Percentiles rank a stretch among this genome's conserved stretches.
phyloP scores from a whole-genome alignment of 2,888 invertebrate species.

The Eupithecia centaureata region DNA sequence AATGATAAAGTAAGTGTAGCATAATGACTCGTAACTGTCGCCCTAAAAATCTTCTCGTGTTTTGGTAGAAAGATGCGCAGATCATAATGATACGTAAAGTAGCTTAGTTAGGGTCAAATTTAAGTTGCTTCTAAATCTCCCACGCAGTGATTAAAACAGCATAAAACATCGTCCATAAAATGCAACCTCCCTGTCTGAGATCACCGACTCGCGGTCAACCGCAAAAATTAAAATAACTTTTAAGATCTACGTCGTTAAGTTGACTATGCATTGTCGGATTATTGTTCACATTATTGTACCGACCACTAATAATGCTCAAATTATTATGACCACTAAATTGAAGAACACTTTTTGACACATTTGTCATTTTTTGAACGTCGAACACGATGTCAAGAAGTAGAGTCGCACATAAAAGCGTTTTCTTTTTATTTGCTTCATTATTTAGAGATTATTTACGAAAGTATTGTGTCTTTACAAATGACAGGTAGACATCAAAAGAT shows the following conservation, averaged over 20 bases:
- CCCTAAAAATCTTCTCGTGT: neutral
- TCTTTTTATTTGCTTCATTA: constrained; percentile 13
- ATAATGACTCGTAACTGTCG: constrained; percentile 1
- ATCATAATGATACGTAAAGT: constrained; percentile 7
- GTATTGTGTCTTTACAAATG: constrained; percentile 8
- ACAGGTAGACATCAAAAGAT: constrained; percentile 17
- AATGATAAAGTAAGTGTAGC: neutral
- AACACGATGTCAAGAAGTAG: constrained; percentile 13
- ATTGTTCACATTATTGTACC: constrained; percentile 32
- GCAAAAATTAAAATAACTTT: constrained; percentile 69
- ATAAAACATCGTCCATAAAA: constrained; percentile 33
- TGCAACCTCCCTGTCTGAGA: constrained; percentile 45
- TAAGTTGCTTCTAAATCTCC: constrained; percentile 1
- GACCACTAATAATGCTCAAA: constrained; percentile 48
- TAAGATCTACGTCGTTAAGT: constrained; percentile 63
- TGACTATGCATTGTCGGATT: constrained; percentile 64
- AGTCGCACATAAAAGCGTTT: constrained; percentile 9
- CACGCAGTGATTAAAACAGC: constrained; percentile 43
- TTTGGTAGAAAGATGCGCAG: neutral
- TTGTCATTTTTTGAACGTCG: constrained; percentile 28
- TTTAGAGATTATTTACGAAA: neutral
- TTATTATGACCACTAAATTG: constrained; percentile 35
- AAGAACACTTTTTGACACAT: constrained; percentile 28
- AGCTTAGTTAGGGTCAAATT: neutral
- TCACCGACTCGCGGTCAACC: constrained; percentile 60